These are phyloP conservation scores for Coleophora deauratella DNA, from an alignment of 2,888 invertebrate species.

Conservation along the genomic window DNA sequence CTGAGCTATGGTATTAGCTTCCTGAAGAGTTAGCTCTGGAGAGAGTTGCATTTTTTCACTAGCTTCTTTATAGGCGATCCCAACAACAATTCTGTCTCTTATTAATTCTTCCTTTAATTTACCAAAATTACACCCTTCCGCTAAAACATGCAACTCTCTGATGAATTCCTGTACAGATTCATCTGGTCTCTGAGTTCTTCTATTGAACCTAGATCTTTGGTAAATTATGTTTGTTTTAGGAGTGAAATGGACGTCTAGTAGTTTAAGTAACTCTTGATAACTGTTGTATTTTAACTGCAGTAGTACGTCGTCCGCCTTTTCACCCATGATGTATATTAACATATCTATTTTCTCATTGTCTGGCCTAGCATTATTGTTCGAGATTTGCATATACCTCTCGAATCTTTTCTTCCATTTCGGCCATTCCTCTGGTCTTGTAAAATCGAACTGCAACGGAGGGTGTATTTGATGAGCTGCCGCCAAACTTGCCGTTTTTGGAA, in stretches of 20 bases:
- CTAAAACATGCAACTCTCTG: neutral
- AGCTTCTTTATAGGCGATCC: neutral
- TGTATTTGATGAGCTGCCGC: no score
- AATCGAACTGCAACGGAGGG: no score
- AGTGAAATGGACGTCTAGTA: neutral
- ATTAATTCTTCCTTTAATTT: neutral
- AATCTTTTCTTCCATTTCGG: neutral
- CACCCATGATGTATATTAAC: slow-evolving; percentile 1
- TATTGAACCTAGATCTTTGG: neutral
- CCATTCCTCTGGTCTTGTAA: neutral
- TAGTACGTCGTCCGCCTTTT: neutral
- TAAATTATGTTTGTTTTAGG: neutral
- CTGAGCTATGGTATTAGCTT: neutral
- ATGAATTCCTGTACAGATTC: neutral
- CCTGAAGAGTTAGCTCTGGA: neutral
- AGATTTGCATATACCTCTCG: neutral
- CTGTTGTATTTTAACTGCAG: neutral
- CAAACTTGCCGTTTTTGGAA: no score
- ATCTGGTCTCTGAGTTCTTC: neutral
- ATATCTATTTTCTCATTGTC: neutral
- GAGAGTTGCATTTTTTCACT: neutral
- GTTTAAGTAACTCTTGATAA: neutral
- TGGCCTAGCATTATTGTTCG: neutral
- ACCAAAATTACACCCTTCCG: neutral
- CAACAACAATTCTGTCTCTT: neutral